Base-by-base conservation (phyloP, 2,888 invertebrate genomes). In the Nemapogon koenigi region DNA sequence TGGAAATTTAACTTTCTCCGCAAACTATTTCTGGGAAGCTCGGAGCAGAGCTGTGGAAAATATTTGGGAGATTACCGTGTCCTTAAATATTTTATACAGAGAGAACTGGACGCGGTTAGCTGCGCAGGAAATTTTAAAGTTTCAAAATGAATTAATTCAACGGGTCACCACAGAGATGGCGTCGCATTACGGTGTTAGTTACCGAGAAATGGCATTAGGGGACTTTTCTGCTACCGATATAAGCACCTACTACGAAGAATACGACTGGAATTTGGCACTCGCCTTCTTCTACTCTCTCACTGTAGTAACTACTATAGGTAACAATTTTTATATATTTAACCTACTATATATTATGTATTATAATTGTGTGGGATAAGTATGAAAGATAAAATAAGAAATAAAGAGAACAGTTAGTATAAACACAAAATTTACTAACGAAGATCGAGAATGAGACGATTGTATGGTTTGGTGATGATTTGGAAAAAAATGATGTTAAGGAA, bases 211-310 rank as follows among this genome's bases (percentile, higher is more conserved):
- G 78, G 79, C 80, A 30, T 54, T 80, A 4, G 81, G 78, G 4
- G 81, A 73, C 56, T 73, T 68, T 38, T 65, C 62, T 42, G 67
- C 62, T 27, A 57, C 51, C 46, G 68, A 69, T 55, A 49, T 67
- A 48, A 57, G 60, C 48, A 64, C 70, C 64, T 62, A 76, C 65
- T 68, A 70, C 47, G 75, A 80, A 47, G 86, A 87, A 50, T 85
- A 88, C 62, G 91, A 92, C 63, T 93, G 92, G 92, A 91, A 89
- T 63, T 88, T 92, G 63, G 91, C 92, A 39, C 86, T 89, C 55
- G 93, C 96, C 38, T 96, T 97, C 75, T 86, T 97, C 52, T 97
- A 96, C 73, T 95, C 95, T 15, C 83, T 97, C 49, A 96, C 96
- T 25, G 94, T 97, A 47, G 83, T 97, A 52, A 96, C 95, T 35